Base-by-base conservation (phyloP, 2,797 vertebrate species). In the Champsocephalus gunnari region DNA sequence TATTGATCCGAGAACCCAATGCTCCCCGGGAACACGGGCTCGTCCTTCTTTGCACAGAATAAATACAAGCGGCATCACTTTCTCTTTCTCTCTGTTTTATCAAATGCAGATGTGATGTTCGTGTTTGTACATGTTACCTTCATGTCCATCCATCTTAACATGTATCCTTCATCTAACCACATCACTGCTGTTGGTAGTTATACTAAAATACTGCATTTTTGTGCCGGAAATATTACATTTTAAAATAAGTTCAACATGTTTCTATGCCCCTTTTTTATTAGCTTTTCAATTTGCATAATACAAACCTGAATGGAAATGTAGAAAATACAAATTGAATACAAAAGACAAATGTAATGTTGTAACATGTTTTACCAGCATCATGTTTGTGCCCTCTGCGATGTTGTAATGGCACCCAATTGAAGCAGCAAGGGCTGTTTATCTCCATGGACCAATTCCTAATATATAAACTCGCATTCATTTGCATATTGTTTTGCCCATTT, bases 1-100 rank as follows among this genome's bases (percentile, higher is more conserved):
- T 89, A 92, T 92, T 84, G 91, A 93, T 93, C 88, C 68, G 34
- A 79, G 81, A 90, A 83, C 80, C 87, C 90, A 86, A 61, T 85
- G 88, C 88, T 87, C 83, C 83, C 83, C 44, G 3, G 81, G 80
- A 88, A 88, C 81, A 72, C 82, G 67, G 74, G 77, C 82, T 86
- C 83, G 88, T 80, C 72, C 81, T 87, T 64, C 80, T 75, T 75
- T 66, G 60, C 77, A 80, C 74, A 73, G 67, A 75, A 75, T 58
- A 75, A 80, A 89, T 83, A 87, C 79, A 79, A 82, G 54, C 76
- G 68, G 66, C 71, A 70, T 71, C 75, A 43, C 60, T 64, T 66
- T 58, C 53, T 65, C 53, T 32, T 41, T 28, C 47, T 47, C 34
- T 72, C 41, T 54, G 13, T 77, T 80, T 71, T 49, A 79, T 77